Conservation (phyloP, 1,140 invertebrate genomes). For the Zaprionus inermis region DNA sequence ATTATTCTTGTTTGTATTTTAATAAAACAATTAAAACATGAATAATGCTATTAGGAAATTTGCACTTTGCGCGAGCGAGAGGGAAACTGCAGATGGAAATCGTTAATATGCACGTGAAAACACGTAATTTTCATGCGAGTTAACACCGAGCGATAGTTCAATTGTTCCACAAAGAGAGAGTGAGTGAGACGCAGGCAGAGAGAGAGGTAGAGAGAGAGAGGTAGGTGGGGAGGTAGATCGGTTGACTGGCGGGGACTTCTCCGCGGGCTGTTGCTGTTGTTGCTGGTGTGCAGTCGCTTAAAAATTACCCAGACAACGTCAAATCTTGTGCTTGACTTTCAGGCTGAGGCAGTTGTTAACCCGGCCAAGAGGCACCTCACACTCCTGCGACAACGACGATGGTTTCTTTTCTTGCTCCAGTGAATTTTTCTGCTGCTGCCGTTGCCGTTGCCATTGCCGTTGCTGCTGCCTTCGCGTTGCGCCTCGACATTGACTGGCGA, state of each 20-base stretch:
- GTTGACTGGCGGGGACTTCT: constrained; percentile 22
- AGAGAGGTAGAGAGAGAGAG: background rate
- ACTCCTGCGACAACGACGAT: constrained; percentile 18
- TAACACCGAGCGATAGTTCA: constrained; percentile 33
- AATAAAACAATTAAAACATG: constrained; percentile 47
- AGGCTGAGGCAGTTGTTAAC: constrained; percentile 50
- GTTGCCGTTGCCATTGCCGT: constrained; percentile 1
- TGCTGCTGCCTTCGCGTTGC: constrained; percentile 17
- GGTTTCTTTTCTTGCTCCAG: constrained; percentile 61
- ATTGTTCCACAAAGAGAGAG: constrained; percentile 8
- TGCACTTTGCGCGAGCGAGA: constrained; percentile 3
- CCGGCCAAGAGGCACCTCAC: constrained; percentile 43
- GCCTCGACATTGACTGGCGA: constrained; percentile 23
- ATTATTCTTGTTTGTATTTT: constrained; percentile 46
- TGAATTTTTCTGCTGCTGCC: constrained; percentile 42
- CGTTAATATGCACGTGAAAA: constrained; percentile 16
- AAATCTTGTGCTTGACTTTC: constrained; percentile 71
- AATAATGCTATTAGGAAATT: constrained; percentile 41
- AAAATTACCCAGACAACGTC: constrained; percentile 55
- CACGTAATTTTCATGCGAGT: constrained; percentile 18
- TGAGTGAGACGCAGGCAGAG: background rate
- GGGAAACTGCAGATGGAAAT: constrained; percentile 28
- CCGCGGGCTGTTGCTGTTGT: constrained; percentile 40
- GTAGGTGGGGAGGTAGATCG: constrained; percentile 7
- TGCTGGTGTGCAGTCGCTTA: constrained; percentile 36